Evolutionary conservation across 2,888 invertebrate genomes (phyloP).

Genomic region (Mystacides longicornis): DNA sequence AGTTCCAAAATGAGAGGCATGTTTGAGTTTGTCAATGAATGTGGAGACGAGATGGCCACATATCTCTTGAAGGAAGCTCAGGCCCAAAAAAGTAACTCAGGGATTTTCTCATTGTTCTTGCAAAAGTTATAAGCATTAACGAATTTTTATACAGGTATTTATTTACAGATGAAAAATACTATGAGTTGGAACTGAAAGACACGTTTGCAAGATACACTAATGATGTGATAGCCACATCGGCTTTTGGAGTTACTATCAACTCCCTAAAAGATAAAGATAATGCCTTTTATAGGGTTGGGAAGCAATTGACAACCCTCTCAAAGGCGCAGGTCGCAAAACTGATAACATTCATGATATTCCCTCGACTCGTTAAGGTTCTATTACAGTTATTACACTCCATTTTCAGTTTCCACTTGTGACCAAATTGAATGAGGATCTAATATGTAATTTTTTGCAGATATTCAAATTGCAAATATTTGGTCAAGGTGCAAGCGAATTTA

Average conservation of each 20-base stretch:
- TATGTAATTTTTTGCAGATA: no score
- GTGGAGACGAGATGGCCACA: not conserved
- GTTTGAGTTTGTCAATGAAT: constrained; percentile 30
- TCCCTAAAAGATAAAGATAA: constrained; percentile 44
- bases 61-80: not conserved
- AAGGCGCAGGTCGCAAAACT: constrained; percentile 4
- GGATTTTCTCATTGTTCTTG: no score
- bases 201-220: constrained; percentile 40
- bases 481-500: no score
- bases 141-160: no score
- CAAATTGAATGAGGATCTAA: no score
- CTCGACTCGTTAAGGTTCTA: constrained; percentile 9
- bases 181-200: constrained; percentile 36
- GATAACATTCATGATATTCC: not conserved
- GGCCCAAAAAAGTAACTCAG: no score
- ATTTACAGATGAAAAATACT: constrained; percentile 4
- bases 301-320: constrained; percentile 1
- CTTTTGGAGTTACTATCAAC: constrained; percentile 47
- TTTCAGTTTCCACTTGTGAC: no score
- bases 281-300: constrained; percentile 9
- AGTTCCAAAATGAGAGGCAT: constrained; percentile 42
- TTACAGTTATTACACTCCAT: no score
- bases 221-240: constrained; percentile 48
- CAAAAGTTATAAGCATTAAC: no score
- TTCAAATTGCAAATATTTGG: no score